Evolutionary conservation across 1,140 invertebrate genomes (phyloP), one percentile per base, ranked within the genome.

Genomic region (Brachionus rubens): DNA sequence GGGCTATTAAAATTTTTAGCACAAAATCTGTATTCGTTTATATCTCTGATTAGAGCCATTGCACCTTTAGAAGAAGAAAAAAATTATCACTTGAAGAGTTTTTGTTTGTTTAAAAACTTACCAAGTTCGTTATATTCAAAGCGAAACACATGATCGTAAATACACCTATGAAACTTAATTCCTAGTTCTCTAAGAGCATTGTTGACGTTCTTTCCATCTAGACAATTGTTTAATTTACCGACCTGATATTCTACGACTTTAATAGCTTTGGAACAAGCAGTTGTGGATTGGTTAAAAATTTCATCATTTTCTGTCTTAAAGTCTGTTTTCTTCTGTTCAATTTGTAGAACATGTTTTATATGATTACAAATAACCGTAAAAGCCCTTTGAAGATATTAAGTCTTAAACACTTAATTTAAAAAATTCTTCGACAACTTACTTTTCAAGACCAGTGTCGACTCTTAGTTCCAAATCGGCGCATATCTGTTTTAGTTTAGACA

Each of bases 21-120:
- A 86, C 90, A 92, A 82, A 90, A 93, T 33, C 94, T 87, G 82
- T 90, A 90, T 82, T 98, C 96, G 81, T 96, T 97, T 67, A 99
- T 91, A 87, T 99, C 96, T 86, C 93, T 98, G 77, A 99, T 96
- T 1, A 92, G 92, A 82, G 94, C 91, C 92, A 98, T 96, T 2
- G 94, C 95, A 75, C 94, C 91, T 91, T 70, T 16, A 10, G 48
- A 77, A 24, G 12, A 65, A 79, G 79, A 81, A 26, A 19, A 14
- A 43, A 28, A 14, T 16, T 59, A 24, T 36, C 33, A n/a, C n/a
- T n/a, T n/a, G n/a, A n/a, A n/a, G n/a, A n/a, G n/a, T 36, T 36
- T 36, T 36, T 36, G 9, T 5, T 36, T 36, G 9, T 3, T 40
- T 10, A 0, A 56, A 77, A 19, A 14, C 78, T 78, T 80, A 91